Conservation (phyloP, 2,113 vertebrate genomes). For the Callaeas wilsoni region DNA sequence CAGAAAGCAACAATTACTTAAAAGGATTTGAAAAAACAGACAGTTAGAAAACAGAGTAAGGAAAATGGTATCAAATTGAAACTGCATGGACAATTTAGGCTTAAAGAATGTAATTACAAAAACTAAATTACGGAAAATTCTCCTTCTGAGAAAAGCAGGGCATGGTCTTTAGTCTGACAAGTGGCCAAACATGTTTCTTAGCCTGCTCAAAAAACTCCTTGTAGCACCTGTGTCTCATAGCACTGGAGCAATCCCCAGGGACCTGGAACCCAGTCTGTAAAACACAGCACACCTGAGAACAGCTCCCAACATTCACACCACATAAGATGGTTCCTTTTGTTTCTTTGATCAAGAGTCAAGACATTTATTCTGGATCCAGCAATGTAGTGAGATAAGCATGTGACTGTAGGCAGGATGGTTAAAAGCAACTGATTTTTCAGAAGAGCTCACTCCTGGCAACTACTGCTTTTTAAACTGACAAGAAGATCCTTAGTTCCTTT, state of each 20-base stretch:
- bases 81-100: slow-evolving; percentile 2
- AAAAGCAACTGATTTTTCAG: not conserved
- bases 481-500: not conserved
- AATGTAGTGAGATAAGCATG: not conserved
- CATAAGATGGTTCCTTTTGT: not conserved
- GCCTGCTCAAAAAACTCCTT: not conserved
- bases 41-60: not conserved
- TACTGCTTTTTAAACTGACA: not conserved
- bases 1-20: not conserved
- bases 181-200: not conserved
- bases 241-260: not conserved
- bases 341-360: not conserved
- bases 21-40: not conserved
- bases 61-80: slow-evolving; percentile 27
- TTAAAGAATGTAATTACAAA: slow-evolving; percentile 39
- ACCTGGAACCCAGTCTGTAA: not conserved
- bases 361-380: not conserved
- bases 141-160: slow-evolving; percentile 18
- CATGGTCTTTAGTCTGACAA: slow-evolving; percentile 36
- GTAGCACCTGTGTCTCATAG: not conserved
- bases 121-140: slow-evolving; percentile 23
- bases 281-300: not conserved
- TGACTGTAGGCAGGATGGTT: not conserved
- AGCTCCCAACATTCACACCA: not conserved
- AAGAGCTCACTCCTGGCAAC: not conserved